phyloP scores from a whole-genome alignment of 2,113 vertebrate species.

The Struthio camelus region DNA sequence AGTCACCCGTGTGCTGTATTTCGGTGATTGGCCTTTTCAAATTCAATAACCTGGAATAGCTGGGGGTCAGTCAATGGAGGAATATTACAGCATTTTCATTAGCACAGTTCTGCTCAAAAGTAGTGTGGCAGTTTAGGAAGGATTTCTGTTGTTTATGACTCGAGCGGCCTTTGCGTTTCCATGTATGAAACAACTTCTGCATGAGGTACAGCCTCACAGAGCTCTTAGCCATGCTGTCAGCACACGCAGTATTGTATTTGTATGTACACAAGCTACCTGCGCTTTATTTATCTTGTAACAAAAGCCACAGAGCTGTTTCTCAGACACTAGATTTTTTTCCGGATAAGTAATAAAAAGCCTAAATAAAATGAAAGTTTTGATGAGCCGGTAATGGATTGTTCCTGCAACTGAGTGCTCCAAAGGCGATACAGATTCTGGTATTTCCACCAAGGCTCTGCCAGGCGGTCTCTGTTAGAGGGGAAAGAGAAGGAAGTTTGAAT shows the following conservation, averaged over 20 bases:
- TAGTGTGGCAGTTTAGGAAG: fast-evolving
- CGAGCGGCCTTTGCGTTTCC: not conserved
- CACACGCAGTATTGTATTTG: not conserved
- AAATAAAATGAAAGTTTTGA: not conserved
- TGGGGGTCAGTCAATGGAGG: not conserved
- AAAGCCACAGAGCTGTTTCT: not conserved
- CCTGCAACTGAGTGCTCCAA: not conserved
- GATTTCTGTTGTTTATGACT: not conserved
- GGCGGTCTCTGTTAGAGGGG: not conserved
- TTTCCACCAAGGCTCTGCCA: not conserved
- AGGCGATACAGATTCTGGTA: not conserved
- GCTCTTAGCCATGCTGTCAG: not conserved
- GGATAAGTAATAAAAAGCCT: not conserved
- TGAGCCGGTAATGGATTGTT: not conserved
- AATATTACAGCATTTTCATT: not conserved
- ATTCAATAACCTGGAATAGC: not conserved
- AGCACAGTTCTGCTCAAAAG: not conserved
- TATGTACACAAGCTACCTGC: too few species aligned
- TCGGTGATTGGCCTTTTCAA: not conserved
- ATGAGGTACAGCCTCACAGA: not conserved
- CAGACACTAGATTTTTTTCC: not conserved
- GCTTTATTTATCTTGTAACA: not conserved
- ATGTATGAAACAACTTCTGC: not conserved
- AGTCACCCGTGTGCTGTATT: not conserved
- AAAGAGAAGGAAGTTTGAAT: not conserved